Conservation (phyloP, 2,888 invertebrate species). For the Thera britannica region DNA sequence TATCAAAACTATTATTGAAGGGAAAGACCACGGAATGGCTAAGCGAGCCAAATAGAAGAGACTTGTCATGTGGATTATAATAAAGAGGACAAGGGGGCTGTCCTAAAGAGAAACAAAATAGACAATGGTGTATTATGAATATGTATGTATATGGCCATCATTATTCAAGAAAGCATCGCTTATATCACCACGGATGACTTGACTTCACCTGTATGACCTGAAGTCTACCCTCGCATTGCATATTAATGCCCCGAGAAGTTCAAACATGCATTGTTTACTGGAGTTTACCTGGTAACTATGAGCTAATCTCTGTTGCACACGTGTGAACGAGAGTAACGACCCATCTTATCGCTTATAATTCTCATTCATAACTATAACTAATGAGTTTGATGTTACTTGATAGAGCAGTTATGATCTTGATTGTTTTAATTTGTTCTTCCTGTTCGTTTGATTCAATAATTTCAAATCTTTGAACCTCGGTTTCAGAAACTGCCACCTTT, state of each 20-base stretch:
- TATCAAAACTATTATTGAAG: no score
- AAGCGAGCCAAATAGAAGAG: no score
- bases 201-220: slow-evolving; percentile 26
- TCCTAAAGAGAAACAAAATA: no score
- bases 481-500: not conserved
- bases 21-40: no score
- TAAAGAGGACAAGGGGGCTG: no score
- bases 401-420: not conserved
- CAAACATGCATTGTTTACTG: slow-evolving; percentile 33
- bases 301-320: slow-evolving; percentile 15
- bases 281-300: slow-evolving; percentile 21
- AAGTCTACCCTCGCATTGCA: slow-evolving; percentile 12
- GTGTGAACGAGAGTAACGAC: slow-evolving; percentile 25
- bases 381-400: slow-evolving; percentile 10
- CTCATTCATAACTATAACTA: slow-evolving; percentile 18
- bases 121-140: no score
- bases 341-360: slow-evolving; percentile 21
- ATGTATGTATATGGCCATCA: no score
- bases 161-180: slow-evolving; percentile 1
- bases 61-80: no score
- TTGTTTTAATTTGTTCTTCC: not conserved
- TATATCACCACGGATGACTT: slow-evolving; percentile 11
- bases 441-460: not conserved
- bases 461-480: not conserved
- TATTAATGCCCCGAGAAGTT: slow-evolving; percentile 30